Base-by-base conservation (phyloP, 64 coral and sea anemone species). In the Pocillopora damicornis region DNA sequence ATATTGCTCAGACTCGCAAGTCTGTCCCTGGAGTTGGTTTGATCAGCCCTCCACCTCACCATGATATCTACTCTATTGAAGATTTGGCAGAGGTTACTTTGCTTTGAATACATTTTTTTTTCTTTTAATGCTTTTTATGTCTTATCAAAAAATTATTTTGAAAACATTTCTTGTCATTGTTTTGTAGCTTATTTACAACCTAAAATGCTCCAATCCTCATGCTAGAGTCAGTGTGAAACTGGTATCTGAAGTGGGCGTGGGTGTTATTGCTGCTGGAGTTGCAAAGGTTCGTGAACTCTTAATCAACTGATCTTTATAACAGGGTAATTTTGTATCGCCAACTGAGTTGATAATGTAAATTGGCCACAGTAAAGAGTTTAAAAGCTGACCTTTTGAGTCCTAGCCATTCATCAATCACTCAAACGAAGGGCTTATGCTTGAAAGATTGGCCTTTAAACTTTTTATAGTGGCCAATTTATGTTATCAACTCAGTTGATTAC, bases 51-150 rank as follows among this genome's bases (percentile, higher is more conserved):
- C 95, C 95, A 4, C 95, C 95, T 22, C 95, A 98, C 90, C 95
- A 98, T 63, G 95, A 98, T 63, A 98, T 98, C 76, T 98, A 98
- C 87, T 98, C 95, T 37, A 98, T 98, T 37, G 95, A 98, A 37
- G 95, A 98, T 67, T 75, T 98, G n/a, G 95, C 95, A 18, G 95
- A 98, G 95, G 95, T 98, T 26, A 34, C 45, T 77, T 22, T 58
- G 12, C 9, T 73, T 69, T 51, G n/a, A 20, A 67, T 35, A 68
- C 22, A 67, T 59, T 37, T 81, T 0, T 12, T 25, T 61, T 4
- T 80, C 11, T n/a, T 18, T 17, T 0, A 37, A 12, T 79, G 34
- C 34, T n/a, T 36, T 18, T 5, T 17, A 0, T 2, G 1, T 0
- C 26, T 56, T 14, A n/a, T 11, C 7, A 26, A 60, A 79, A 34